Percentiles rank a stretch among this genome's conserved stretches.
Conservation (phyloP, 2,797 vertebrate genomes). For the Urophycis tenuis region DNA sequence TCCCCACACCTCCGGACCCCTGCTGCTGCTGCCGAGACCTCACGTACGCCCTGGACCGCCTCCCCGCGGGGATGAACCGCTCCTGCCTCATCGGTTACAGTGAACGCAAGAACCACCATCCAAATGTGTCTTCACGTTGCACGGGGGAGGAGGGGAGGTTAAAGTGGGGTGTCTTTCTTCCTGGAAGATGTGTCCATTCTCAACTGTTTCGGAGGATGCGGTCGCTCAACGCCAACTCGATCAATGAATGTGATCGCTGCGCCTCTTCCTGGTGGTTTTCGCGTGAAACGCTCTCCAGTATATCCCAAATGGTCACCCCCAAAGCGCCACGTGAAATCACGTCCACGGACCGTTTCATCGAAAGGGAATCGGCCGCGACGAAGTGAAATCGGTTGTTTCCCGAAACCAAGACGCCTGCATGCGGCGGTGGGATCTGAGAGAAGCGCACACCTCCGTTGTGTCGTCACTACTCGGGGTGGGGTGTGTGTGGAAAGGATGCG, state of each 20-base stretch:
- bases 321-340: no score
- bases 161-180: neutral
- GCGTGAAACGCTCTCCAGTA: no score
- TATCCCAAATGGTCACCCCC: neutral
- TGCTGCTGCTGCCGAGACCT: slow-evolving; percentile 67
- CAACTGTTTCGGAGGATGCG: no score
- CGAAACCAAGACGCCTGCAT: neutral
- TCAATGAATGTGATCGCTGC: neutral
- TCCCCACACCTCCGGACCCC: slow-evolving; percentile 79
- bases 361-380: neutral
- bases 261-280: no score
- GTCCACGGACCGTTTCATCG: neutral
- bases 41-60: slow-evolving; percentile 76
- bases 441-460: slow-evolving; percentile 40
- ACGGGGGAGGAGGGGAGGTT: no score
- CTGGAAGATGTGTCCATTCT: neutral
- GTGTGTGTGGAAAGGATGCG: slow-evolving; percentile 42
- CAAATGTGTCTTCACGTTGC: neutral
- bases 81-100: slow-evolving; percentile 70
- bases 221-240: neutral
- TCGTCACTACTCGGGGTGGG: slow-evolving; percentile 48
- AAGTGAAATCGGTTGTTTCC: neutral
- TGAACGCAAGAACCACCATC: neutral
- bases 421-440: neutral
- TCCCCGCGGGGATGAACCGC: slow-evolving; percentile 67